Evolutionary conservation across 1,140 invertebrate genomes (phyloP), one percentile per base, ranked within the genome.

Genomic region (Drosophila eugracilis): DNA sequence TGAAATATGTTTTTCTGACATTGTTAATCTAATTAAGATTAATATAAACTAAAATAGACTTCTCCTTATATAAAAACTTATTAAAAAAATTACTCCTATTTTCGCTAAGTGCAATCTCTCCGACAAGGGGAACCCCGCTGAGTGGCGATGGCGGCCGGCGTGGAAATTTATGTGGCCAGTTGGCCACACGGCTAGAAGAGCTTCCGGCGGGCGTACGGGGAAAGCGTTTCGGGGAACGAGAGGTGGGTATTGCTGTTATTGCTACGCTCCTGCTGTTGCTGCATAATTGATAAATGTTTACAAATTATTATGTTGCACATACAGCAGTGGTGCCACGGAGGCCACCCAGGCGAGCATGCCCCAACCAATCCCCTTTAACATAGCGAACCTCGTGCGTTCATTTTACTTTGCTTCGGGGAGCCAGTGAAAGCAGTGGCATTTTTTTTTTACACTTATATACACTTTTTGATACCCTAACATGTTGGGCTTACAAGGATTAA

Each of bases 241-340:
- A 36, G 5, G 17, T 24, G 32, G 69, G 37, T 42, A 19, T 24
- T 44, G 52, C 45, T 83, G 54, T 71, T 84, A 66, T 69, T 75
- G 76, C 37, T 60, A 15, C 52, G 78, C 67, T 66, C 49, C 59
- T 83, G 75, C 70, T 78, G 79, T 75, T 86, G 74, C 81, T 86
- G 77, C 81, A 85, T 85, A 85, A 85, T 85, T 85, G 81, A 85
- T 85, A 85, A 85, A 85, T 85, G 81, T 85, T 85, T 85, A 85
- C 81, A 85, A 85, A 85, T 85, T 85, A 85, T 85, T 85, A 85
- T 86, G 80, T 85, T 86, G 81, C 81, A 81, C 69, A 77, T 63
- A 80, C 72, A 72, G 41, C 62, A 54, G 15, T 22, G 37, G 15
- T 12, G 19, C 28, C 7, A 47, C 54, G 50, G 34, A 45, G 81